Evolutionary conservation across 2,888 invertebrate species (phyloP).

Genomic region (Mythimna ferrago): DNA sequence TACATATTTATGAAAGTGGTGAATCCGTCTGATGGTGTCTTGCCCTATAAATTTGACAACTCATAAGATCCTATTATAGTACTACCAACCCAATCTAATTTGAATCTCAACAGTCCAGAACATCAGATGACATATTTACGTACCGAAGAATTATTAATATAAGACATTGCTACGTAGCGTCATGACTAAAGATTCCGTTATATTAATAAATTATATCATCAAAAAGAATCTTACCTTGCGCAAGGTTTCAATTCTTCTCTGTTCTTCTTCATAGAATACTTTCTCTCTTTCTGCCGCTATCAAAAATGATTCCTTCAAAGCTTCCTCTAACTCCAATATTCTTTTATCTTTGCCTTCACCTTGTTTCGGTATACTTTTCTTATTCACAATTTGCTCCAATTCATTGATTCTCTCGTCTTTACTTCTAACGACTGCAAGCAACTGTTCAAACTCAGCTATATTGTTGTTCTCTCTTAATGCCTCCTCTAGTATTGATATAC

Average conservation of each 20-base stretch:
- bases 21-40: no score
- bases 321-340: slow-evolving; percentile 95
- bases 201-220: background rate
- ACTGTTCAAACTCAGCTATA: slow-evolving; percentile 90
- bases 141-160: background rate
- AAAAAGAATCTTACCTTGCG: slow-evolving; percentile 89
- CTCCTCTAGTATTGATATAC: slow-evolving; percentile 89
- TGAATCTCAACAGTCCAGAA: no score
- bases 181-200: no score
- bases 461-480: slow-evolving; percentile 90
- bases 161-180: background rate
- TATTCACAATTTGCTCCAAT: slow-evolving; percentile 93
- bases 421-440: slow-evolving; percentile 89
- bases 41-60: no score
- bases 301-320: slow-evolving; percentile 94
- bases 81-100: no score
- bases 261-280: slow-evolving; percentile 92
- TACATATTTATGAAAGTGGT: no score
- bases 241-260: slow-evolving; percentile 91
- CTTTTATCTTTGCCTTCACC: slow-evolving; percentile 88
- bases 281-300: slow-evolving; percentile 93
- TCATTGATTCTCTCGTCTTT: slow-evolving; percentile 94
- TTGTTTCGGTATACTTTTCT: slow-evolving; percentile 78
- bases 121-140: no score
- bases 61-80: no score